phyloP scores from a whole-genome alignment of 1,140 invertebrate genomes.

The Euwallacea fornicatus region DNA sequence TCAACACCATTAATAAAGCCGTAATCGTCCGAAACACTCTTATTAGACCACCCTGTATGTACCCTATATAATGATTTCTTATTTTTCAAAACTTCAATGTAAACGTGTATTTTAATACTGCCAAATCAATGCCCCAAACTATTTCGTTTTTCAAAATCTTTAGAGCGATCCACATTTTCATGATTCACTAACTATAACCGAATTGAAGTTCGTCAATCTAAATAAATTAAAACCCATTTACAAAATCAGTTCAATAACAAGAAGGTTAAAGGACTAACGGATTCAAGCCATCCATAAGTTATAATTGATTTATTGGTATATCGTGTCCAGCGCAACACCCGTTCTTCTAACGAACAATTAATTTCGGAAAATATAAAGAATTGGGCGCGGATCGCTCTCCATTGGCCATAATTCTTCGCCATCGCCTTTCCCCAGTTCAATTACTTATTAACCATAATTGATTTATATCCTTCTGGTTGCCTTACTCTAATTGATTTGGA shows the following conservation, averaged over 20 bases:
- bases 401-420: slow-evolving; percentile 35
- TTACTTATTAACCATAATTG: slow-evolving; percentile 38
- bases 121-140: no score
- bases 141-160: no score
- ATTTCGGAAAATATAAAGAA: slow-evolving; percentile 34
- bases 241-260: not conserved
- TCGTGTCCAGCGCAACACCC: slow-evolving; percentile 20
- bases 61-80: no score
- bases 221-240: no score
- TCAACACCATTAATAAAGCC: no score
- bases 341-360: slow-evolving; percentile 30
- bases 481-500: slow-evolving; percentile 33
- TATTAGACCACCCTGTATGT: no score
- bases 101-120: no score
- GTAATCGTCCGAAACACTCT: no score
- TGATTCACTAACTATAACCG: no score
- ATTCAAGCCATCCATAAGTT: slow-evolving; percentile 4
- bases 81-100: no score
- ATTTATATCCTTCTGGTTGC: slow-evolving; percentile 33
- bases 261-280: slow-evolving; percentile 17
- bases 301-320: slow-evolving; percentile 34
- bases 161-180: no score
- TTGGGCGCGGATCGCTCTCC: slow-evolving; percentile 22
- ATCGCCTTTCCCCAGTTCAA: slow-evolving; percentile 34
- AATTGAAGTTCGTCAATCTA: no score